These are phyloP conservation scores for Cynaeus angustus DNA, from an alignment of 2,888 invertebrate species.

Conservation along the genomic window DNA sequence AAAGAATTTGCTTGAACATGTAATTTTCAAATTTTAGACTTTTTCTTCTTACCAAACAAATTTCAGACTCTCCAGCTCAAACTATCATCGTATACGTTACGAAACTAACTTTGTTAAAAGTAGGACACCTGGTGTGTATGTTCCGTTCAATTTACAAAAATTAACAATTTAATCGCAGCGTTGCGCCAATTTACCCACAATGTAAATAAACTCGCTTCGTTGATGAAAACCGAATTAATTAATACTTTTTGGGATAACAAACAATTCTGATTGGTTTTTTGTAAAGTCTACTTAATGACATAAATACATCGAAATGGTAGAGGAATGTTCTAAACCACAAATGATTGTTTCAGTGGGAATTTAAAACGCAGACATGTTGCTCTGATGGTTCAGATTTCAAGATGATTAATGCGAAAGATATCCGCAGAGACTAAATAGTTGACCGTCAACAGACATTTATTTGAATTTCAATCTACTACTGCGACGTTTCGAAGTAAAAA, in stretches of 20 bases:
- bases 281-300: not conserved
- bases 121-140: constrained; percentile 25
- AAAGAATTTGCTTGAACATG: too few relatives aligned
- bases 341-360: constrained; percentile 9
- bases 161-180: constrained; percentile 24
- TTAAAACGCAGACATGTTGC: constrained; percentile 16
- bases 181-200: constrained; percentile 30
- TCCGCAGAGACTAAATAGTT: constrained; percentile 31
- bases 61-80: not conserved
- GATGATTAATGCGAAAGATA: constrained; percentile 38
- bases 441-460: constrained; percentile 31
- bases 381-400: constrained; percentile 33
- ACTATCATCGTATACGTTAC: not conserved
- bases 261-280: constrained; percentile 14
- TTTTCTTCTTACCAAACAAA: not conserved
- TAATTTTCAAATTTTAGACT: too few relatives aligned
- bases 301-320: not conserved
- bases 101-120: not conserved
- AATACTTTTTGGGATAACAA: constrained; percentile 32
- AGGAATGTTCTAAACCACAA: not conserved
- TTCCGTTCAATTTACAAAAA: constrained; percentile 30
- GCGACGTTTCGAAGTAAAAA: not conserved
- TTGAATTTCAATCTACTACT: constrained; percentile 29
- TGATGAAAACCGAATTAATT: constrained; percentile 36
- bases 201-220: constrained; percentile 38